Evolutionary conservation across 2,888 invertebrate genomes (phyloP).

Genomic region (Scaptomyza polygonia): DNA sequence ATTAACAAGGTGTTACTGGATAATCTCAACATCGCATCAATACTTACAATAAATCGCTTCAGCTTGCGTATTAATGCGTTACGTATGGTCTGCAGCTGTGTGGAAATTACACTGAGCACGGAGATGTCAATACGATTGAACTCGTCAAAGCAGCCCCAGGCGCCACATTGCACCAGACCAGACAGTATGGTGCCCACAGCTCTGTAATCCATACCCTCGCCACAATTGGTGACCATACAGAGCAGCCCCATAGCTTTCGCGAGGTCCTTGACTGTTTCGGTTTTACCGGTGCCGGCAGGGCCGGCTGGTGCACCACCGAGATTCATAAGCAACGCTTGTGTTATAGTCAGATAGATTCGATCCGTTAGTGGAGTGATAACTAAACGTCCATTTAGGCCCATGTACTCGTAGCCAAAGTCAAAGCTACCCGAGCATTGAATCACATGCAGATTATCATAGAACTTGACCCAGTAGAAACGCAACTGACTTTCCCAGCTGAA

Average conservation of each 20-base stretch:
- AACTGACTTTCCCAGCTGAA: conserved; percentile 98
- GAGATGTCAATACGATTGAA: conserved; percentile 97
- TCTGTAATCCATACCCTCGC: conserved; percentile 96
- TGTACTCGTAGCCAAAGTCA: conserved; percentile 97
- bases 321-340: conserved; percentile 96
- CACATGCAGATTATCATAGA: conserved; percentile 91
- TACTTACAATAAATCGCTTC: conserved; percentile 89
- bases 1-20: fast-evolving
- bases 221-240: conserved; percentile 95
- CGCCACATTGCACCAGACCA: conserved; percentile 86
- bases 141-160: conserved; percentile 98
- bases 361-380: conserved; percentile 97
- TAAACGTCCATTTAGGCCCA: conserved; percentile 95
- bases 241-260: conserved; percentile 94
- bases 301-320: conserved; percentile 96
- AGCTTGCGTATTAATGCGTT: conserved; percentile 91
- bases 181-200: conserved; percentile 91
- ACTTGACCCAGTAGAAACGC: conserved; percentile 95
- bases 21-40: no score
- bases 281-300: conserved; percentile 87
- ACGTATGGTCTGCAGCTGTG: conserved; percentile 94
- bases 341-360: conserved; percentile 95
- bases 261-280: conserved; percentile 95
- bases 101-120: conserved; percentile 96
- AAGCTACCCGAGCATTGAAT: conserved; percentile 93